Conservation (phyloP, 53 echinoderm and acorn worm genomes). For the Temnopleurus reevesii region DNA sequence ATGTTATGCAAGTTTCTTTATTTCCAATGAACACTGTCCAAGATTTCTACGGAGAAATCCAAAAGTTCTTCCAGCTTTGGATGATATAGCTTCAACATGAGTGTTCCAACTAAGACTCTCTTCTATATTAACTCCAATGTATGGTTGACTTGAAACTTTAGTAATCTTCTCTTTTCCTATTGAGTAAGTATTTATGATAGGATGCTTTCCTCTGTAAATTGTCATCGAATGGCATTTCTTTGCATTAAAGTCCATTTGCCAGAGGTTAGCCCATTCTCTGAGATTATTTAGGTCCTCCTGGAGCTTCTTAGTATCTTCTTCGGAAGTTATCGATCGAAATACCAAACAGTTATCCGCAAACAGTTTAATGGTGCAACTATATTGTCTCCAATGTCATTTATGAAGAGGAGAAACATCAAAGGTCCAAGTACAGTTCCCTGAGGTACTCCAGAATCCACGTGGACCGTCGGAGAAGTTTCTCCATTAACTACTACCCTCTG, state of each 20-base stretch:
- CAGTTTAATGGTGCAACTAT: constrained; percentile 8
- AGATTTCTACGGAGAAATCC: too few relatives aligned
- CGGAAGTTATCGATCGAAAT: neutral
- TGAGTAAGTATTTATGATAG: too few relatives aligned
- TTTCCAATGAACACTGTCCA: too few relatives aligned
- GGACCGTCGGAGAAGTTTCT: constrained; percentile 5
- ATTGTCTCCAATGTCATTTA: constrained; percentile 43
- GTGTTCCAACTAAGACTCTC: too few relatives aligned
- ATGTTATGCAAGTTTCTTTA: too few relatives aligned
- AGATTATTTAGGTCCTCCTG: constrained; percentile 36
- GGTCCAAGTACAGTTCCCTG: constrained; percentile 65
- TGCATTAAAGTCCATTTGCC: constrained; percentile 59
- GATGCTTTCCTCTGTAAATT: too few relatives aligned
- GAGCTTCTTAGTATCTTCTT: neutral
- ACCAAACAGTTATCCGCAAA: constrained; percentile 66
- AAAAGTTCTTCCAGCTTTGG: too few relatives aligned
- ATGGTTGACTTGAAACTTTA: too few relatives aligned
- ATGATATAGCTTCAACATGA: too few relatives aligned
- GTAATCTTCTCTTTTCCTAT: too few relatives aligned
- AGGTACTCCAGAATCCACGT: constrained; percentile 59
- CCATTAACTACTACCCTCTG: constrained; percentile 61
- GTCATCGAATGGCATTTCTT: constrained; percentile 53
- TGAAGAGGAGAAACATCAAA: constrained; percentile 59
- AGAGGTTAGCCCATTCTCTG: constrained; percentile 2
- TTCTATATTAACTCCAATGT: too few relatives aligned